These are phyloP conservation scores for Parauchenoglanis ngamensis DNA, from an alignment of 2,797 vertebrate genomes.

Conservation along the genomic window DNA sequence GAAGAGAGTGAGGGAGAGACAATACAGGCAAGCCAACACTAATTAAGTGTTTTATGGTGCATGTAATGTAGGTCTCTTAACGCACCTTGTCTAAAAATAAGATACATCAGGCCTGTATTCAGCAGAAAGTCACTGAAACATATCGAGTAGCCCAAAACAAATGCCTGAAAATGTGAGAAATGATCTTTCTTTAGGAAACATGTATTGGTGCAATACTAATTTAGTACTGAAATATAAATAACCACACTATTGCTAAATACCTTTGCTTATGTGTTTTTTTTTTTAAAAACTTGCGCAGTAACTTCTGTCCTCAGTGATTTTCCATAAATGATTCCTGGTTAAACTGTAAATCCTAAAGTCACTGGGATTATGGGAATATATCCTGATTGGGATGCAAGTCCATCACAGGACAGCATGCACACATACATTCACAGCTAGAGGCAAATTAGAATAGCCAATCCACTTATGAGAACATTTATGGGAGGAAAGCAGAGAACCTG, in stretches of 20 bases:
- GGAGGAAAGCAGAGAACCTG: background rate
- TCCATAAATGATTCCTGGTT: background rate
- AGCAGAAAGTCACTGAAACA: slow-evolving; percentile 39
- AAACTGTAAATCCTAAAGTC: background rate
- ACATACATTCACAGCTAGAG: background rate
- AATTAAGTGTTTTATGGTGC: slow-evolving; percentile 79
- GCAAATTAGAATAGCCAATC: background rate
- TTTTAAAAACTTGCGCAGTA: background rate
- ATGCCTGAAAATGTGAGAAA: slow-evolving; percentile 20
- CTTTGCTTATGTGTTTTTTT: background rate
- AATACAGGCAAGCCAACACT: slow-evolving; percentile 64
- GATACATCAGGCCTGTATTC: slow-evolving; percentile 51
- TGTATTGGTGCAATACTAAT: background rate
- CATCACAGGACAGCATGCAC: too few species aligned
- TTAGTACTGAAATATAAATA: background rate
- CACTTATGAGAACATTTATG: background rate
- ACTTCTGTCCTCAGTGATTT: background rate
- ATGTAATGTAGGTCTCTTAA: slow-evolving; percentile 74
- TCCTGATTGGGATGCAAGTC: background rate
- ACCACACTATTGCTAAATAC: background rate
- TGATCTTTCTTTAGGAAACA: slow-evolving; percentile 26
- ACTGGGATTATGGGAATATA: background rate
- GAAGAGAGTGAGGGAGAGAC: slow-evolving; percentile 52
- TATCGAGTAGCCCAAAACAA: slow-evolving; percentile 28
- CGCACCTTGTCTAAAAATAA: slow-evolving; percentile 70